Base-by-base conservation (phyloP, 1,140 invertebrate species). In the Carcinoscorpius rotundicauda region DNA sequence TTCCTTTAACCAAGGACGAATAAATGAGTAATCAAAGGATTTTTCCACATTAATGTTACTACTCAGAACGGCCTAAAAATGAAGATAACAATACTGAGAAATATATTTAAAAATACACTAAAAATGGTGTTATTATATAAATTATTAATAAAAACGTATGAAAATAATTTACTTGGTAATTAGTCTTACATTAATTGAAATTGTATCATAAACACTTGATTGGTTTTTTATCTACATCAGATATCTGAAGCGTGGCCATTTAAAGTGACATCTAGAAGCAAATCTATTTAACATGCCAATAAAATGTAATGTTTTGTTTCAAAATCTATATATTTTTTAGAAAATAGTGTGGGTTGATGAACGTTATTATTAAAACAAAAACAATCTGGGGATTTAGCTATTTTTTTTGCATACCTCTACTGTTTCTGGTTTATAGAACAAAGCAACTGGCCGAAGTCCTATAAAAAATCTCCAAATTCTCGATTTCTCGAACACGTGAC, bases 21-120 rank as follows among this genome's bases (percentile, higher is more conserved):
- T 74, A 70, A 85, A 86, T 58, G 82, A 75, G 73, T 93, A 93
- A 69, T 88, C 81, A 58, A 74, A 72, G 57, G 85, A 82, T 77
- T 97, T 97, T 65, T 91, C 85, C 50, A 95, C 84, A 71, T 94
- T 86, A 58, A 83, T 84, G 50, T 79, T 81, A 69, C 84, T 89
- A 66, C 80, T 83, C 9, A 64, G 68, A 63, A 60, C 63, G 9
- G 81, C 83, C 9, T 82, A 29, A 8, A 62, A 49, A 49, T 51
- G 48, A 63, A 58, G 53, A 52, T 9, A 8, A 55, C 6, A 55
- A 29, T 29, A 29, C 29, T 29, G 29, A 29, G 29, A 29, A 29
- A 29, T 29, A 29, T 2, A 29, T 29, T 29, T 29, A 29, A 29
- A 29, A 29, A 29, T 0, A 29, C 2, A 29, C 29, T 29, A 29